Percentiles rank a stretch among this genome's conserved stretches.
phyloP scores from a whole-genome alignment of 2,797 vertebrate genomes.

The Epinephelus coioides region DNA sequence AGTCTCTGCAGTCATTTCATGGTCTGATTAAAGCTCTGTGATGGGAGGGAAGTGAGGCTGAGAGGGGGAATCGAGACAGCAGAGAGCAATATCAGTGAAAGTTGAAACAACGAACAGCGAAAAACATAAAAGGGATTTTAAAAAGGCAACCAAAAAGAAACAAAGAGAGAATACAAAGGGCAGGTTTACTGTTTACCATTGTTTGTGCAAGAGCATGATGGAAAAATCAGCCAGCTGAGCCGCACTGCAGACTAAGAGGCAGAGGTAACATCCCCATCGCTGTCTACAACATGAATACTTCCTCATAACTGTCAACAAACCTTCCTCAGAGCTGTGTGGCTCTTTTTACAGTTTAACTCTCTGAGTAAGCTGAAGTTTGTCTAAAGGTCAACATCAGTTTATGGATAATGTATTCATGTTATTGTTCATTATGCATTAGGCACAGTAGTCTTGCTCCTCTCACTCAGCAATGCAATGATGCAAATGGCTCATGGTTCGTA shows the following conservation, averaged over 20 bases:
- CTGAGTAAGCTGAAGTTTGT: conserved; percentile 21
- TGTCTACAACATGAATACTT: conserved; percentile 41
- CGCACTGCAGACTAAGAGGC: not conserved
- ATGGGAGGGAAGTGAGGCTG: conserved; percentile 1
- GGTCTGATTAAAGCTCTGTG: conserved; percentile 62
- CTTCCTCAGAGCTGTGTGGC: conserved; percentile 19
- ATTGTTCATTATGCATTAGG: not conserved
- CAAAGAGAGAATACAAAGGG: conserved; percentile 23
- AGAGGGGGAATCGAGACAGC: not conserved
- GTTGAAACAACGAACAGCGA: conserved; percentile 23
- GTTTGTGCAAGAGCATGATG: conserved; percentile 15
- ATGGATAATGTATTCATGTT: not conserved
- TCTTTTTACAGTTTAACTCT: not conserved
- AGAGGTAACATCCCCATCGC: conserved; percentile 25
- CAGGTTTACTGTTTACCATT: conserved; percentile 50
- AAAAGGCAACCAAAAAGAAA: conserved; percentile 7
- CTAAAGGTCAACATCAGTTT: conserved; percentile 35
- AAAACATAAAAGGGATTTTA: not conserved
- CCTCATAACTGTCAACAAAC: conserved; percentile 30
- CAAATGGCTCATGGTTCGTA: conserved; percentile 2
- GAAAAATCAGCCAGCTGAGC: conserved; percentile 11
- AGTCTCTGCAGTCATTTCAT: conserved; percentile 63
- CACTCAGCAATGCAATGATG: not conserved
- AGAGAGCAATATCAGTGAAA: not conserved
- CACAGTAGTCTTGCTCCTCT: not conserved